Percentiles rank a stretch among this genome's conserved stretches.
Evolutionary conservation across 2,888 invertebrate species (phyloP).

Genomic region (Campaea margaritaria): DNA sequence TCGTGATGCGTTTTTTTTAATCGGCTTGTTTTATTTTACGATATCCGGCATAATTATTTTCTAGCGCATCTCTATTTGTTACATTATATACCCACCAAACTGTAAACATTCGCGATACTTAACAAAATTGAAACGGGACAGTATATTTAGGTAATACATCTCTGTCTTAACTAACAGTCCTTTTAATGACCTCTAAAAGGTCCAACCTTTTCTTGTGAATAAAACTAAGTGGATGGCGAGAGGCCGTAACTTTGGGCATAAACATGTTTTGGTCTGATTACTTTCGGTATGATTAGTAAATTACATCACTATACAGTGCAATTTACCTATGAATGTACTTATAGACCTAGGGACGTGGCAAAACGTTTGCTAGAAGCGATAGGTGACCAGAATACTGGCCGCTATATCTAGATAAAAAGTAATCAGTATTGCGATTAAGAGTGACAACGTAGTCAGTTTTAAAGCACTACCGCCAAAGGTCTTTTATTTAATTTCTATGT

Average conservation of each 20-base stretch:
- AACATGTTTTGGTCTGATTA: slow-evolving; percentile 5
- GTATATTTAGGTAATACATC: slow-evolving; percentile 58
- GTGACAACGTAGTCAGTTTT: no score
- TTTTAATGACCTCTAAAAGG: slow-evolving; percentile 48
- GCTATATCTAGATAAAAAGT: no score
- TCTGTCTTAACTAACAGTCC: slow-evolving; percentile 53
- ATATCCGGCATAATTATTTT: background rate
- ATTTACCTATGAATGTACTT: no score
- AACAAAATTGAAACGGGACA: slow-evolving; percentile 71
- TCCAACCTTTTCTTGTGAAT: slow-evolving; percentile 33
- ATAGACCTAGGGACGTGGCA: no score
- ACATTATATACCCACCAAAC: slow-evolving; percentile 57
- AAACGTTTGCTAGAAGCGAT: no score
- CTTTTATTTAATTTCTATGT: no score
- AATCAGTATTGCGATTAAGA: no score
- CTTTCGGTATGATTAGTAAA: slow-evolving; percentile 19
- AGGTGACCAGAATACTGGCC: no score
- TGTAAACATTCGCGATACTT: slow-evolving; percentile 75
- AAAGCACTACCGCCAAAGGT: no score
- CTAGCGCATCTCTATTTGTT: slow-evolving; percentile 11
- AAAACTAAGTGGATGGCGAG: slow-evolving; percentile 35
- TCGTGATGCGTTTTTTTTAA: no score
- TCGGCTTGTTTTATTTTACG: no score
- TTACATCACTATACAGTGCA: slow-evolving; percentile 3
- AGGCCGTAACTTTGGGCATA: slow-evolving; percentile 20